Percentiles rank a stretch among this genome's conserved stretches.
These are phyloP conservation scores for Leptinotarsa tumamoca DNA, from an alignment of 2,888 invertebrate genomes.

Conservation along the genomic window DNA sequence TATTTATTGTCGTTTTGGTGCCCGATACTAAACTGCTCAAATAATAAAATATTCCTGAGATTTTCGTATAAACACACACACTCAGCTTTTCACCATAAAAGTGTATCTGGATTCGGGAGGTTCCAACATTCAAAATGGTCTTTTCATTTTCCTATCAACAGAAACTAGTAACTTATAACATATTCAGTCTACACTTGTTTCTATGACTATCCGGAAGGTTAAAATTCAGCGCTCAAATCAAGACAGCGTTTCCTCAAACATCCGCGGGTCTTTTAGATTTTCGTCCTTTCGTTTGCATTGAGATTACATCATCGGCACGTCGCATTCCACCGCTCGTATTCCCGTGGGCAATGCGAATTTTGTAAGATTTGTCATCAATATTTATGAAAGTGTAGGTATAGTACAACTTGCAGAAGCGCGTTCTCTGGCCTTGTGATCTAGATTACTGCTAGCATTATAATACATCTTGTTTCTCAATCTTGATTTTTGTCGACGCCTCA, in stretches of 20 bases:
- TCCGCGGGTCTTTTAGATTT: neutral
- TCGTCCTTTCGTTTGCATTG: neutral
- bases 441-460: constrained; percentile 38
- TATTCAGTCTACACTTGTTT: neutral
- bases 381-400: constrained; percentile 50
- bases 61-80: too few relatives aligned
- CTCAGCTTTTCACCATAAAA: too few relatives aligned
- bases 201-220: neutral
- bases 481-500: neutral
- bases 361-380: constrained; percentile 44
- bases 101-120: too few relatives aligned
- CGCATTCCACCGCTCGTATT: neutral
- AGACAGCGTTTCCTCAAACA: neutral
- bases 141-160: too few relatives aligned
- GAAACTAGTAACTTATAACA: neutral
- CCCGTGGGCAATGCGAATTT: constrained; percentile 8
- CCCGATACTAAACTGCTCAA: neutral
- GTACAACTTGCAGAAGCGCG: constrained; percentile 28
- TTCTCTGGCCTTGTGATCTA: constrained; percentile 54
- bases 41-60: neutral
- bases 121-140: too few relatives aligned
- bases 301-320: constrained; percentile 1
- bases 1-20: too few relatives aligned
- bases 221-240: neutral
- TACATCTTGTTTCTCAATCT: neutral